These are phyloP conservation scores for Thereuonema tuberculata DNA, from an alignment of 1,140 invertebrate genomes.

Conservation along the genomic window DNA sequence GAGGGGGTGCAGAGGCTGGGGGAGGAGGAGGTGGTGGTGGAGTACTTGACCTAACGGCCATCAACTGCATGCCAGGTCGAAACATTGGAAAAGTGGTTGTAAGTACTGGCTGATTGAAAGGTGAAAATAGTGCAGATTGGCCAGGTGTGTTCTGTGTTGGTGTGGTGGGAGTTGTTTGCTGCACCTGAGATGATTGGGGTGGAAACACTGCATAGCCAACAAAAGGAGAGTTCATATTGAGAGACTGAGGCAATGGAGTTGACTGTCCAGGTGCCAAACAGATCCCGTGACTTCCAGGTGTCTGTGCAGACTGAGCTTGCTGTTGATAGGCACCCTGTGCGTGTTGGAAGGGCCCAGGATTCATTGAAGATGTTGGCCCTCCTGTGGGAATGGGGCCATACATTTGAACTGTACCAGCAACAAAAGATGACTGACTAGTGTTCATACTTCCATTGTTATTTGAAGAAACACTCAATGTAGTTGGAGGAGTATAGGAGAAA, in stretches of 20 bases:
- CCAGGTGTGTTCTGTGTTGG: not conserved
- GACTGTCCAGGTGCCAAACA: not conserved
- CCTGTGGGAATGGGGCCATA: not conserved
- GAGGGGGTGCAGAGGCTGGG: not conserved
- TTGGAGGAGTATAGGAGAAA: not conserved
- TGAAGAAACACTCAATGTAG: not conserved
- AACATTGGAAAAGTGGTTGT: slow-evolving; percentile 5
- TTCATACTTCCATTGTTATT: not conserved
- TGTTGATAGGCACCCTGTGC: not conserved
- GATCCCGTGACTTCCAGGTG: not conserved
- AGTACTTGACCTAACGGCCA: slow-evolving; percentile 1
- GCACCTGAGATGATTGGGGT: not conserved
- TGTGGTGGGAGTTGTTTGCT: not conserved
- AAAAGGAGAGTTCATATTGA: not conserved
- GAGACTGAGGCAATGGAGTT: not conserved
- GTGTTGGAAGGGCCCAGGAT: slow-evolving; percentile 1
- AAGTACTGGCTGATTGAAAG: slow-evolving; percentile 1
- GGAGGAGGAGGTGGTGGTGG: slow-evolving; percentile 4
- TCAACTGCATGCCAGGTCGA: slow-evolving; percentile 8
- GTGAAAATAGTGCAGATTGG: not conserved
- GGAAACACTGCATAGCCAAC: slow-evolving; percentile 6
- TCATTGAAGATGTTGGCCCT: not conserved
- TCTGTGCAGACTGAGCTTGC: slow-evolving; percentile 1
- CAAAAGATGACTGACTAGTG: slow-evolving; percentile 6
- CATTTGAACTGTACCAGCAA: not conserved